Base-by-base conservation (phyloP, 2,797 vertebrate species). In the Corythornis leucogaster region DNA sequence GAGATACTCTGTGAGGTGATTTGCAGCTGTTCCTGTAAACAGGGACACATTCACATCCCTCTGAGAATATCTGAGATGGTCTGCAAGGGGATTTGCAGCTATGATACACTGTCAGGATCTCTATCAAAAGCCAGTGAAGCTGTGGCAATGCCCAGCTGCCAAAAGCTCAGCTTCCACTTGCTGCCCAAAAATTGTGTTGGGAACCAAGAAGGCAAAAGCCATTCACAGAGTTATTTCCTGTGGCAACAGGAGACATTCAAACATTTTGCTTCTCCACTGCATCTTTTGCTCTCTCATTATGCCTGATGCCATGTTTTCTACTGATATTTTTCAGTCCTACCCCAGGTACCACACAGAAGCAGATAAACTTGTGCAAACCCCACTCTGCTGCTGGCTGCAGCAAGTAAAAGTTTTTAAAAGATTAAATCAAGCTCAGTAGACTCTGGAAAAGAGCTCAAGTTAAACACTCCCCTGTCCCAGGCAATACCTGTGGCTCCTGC, bases 331-430 rank as follows among this genome's bases (percentile, higher is more conserved):
- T 74, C 85, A 35, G 3, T 17, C 22, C 63, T 67, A 30, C 64
- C 59, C 43, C 74, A 40, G 42, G 70, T 70, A 73, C 22, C 24
- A n/a, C 73, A 15, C 43, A 59, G 80, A 54, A 80, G 89, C 51
- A 80, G 85, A 89, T 43, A 76, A 86, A 84, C 78, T 85, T 70
- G 74, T 61, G 77, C 78, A 76, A 77, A 66, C 24, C 40, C 20
- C 46, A 31, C 58, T 76, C 46, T 3, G 6, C 54, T 43, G 53
- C 74, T 30, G 59, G 59, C 9, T 16, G 62, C 76, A 86, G 46
- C 53, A 8, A 53, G 20, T 9, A 6, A 73, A 59, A 85, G 51
- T 42, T 78, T 79, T 77, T 25, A 43, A 35, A 48, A 42, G 68
- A 18, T 31, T 30, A 63, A 59, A 17, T 19, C 12, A 25, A 54